Evolutionary conservation across 2,113 vertebrate genomes (phyloP).

Genomic region (Formicarius rufipectus): DNA sequence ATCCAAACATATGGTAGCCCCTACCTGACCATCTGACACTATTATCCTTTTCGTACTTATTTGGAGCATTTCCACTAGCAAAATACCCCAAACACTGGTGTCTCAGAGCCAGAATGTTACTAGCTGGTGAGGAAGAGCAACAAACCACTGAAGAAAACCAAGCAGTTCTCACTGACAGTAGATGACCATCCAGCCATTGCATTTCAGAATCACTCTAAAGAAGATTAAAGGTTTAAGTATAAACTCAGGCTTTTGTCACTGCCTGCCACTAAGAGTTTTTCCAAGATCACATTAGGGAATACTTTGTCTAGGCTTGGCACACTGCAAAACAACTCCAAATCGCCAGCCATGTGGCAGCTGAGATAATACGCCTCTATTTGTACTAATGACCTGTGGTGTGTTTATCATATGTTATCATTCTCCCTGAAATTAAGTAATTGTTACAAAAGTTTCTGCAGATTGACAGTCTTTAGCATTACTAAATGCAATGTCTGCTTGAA

Average conservation of each 20-base stretch:
- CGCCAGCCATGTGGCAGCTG: neutral
- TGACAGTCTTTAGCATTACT: neutral
- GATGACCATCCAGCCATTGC: neutral
- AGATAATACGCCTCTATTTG: neutral
- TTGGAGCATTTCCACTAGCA: neutral
- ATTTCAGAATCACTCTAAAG: neutral
- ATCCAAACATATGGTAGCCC: neutral
- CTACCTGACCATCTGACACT: neutral
- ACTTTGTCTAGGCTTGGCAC: neutral
- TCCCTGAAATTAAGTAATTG: constrained; percentile 28
- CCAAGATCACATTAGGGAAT: neutral
- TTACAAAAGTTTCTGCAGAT: neutral
- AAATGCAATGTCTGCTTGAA: neutral
- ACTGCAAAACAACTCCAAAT: neutral
- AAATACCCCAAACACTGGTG: neutral
- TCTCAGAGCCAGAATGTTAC: neutral
- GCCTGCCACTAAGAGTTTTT: neutral
- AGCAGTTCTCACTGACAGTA: neutral
- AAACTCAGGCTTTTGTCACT: neutral
- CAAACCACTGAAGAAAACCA: neutral
- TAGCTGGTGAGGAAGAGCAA: neutral
- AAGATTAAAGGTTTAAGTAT: neutral
- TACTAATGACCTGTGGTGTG: constrained; percentile 1
- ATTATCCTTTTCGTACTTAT: neutral
- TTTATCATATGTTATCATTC: neutral